Conservation (phyloP, 2,113 vertebrate species). For the Hymenochirus boettgeri region DNA sequence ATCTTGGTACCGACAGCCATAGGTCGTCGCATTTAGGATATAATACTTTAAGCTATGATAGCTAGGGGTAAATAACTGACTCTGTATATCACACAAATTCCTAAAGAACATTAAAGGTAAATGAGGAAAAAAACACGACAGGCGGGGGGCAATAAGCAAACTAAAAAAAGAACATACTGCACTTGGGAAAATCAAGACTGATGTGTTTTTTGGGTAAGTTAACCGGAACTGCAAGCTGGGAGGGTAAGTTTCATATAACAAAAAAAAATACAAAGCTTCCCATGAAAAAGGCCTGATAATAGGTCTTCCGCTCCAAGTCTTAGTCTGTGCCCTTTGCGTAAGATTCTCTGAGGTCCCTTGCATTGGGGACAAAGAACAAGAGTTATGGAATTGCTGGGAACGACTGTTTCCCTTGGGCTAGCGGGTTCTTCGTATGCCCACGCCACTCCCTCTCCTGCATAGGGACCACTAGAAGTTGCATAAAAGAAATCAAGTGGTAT, state of each 20-base stretch:
- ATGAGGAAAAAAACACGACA: neutral
- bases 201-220: conserved; percentile 29
- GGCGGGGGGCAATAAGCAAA: conserved; percentile 20
- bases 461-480: too few relatives aligned
- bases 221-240: too few relatives aligned
- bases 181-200: conserved; percentile 25
- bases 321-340: neutral
- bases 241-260: too few relatives aligned
- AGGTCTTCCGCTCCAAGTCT: neutral
- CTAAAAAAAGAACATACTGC: conserved; percentile 23
- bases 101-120: conserved; percentile 16
- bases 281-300: too few relatives aligned
- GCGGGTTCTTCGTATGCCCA: too few relatives aligned
- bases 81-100: neutral
- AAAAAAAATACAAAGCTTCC: conserved; percentile 23
- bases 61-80: neutral
- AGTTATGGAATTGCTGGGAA: too few relatives aligned
- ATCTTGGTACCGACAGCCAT: neutral
- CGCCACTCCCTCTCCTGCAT: too few relatives aligned
- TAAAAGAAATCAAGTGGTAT: too few relatives aligned
- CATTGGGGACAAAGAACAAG: too few relatives aligned
- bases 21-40: neutral
- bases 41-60: neutral
- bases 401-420: too few relatives aligned
- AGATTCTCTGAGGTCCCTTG: too few relatives aligned